Conservation (phyloP, 2,113 vertebrate species). For the Lepus timidus region DNA sequence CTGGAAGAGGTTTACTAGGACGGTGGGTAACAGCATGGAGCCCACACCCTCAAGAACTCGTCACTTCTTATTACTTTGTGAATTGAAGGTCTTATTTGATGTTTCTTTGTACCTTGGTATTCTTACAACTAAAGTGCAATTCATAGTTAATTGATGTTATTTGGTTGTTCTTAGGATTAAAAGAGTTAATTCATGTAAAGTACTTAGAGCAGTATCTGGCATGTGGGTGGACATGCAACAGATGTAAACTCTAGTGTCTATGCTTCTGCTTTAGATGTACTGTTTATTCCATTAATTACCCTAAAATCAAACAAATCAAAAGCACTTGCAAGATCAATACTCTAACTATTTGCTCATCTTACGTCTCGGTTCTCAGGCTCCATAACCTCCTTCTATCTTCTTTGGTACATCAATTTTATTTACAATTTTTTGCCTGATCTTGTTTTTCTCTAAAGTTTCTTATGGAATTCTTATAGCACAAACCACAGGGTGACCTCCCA, state of each 20-base stretch:
- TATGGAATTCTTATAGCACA: neutral
- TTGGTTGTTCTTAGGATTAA: neutral
- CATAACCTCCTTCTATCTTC: neutral
- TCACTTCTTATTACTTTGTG: neutral
- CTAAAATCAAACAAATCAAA: neutral
- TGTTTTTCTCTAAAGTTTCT: neutral
- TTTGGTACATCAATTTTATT: neutral
- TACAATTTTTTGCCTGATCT: neutral
- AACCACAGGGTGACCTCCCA: neutral
- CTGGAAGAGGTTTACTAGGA: neutral
- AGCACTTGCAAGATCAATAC: neutral
- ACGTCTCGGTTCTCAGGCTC: neutral
- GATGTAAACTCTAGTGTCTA: neutral
- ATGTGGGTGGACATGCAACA: neutral
- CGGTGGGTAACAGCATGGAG: too few relatives aligned
- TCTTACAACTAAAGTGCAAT: neutral
- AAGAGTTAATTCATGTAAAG: neutral
- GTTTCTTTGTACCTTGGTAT: neutral
- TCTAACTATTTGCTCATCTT: neutral
- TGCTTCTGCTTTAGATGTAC: neutral
- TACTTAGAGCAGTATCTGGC: neutral
- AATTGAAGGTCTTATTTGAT: neutral
- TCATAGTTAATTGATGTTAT: neutral
- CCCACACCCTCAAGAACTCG: neutral
- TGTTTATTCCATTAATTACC: neutral